Conservation (phyloP, 35 echinoderm and acorn worm genomes). For the Anneissia japonica region DNA sequence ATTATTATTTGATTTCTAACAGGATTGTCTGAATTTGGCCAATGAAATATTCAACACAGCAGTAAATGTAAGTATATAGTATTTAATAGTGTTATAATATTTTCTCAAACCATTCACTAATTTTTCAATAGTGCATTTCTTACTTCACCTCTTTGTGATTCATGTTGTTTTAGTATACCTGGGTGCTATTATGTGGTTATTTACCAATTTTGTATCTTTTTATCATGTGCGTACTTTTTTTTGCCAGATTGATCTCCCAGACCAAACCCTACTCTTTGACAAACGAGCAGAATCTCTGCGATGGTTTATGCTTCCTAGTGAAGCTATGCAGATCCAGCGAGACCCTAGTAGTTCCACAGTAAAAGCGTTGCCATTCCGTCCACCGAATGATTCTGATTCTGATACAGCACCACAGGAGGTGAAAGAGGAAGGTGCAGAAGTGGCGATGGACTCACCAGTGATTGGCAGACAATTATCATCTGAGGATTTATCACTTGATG, state of each 20-base stretch:
- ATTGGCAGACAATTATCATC: neutral
- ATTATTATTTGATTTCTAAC: too few relatives aligned
- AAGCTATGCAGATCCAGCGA: conserved; percentile 36
- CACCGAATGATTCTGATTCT: neutral
- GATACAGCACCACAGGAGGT: too few relatives aligned
- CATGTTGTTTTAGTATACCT: too few relatives aligned
- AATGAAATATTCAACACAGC: conserved; percentile 57
- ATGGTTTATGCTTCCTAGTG: conserved; percentile 91
- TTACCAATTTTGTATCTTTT: too few relatives aligned
- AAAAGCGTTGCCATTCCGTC: conserved; percentile 53
- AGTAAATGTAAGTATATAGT: conserved; percentile 36
- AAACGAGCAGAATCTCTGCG: conserved; percentile 37
- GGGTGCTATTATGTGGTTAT: too few relatives aligned
- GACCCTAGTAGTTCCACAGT: neutral
- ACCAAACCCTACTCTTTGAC: conserved; percentile 77
- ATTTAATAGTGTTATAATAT: too few relatives aligned
- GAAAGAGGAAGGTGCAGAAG: neutral
- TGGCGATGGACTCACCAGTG: neutral
- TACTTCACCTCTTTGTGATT: too few relatives aligned
- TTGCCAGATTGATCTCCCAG: conserved; percentile 42
- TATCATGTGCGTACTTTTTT: too few relatives aligned
- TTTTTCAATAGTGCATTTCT: too few relatives aligned
- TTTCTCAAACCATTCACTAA: too few relatives aligned
- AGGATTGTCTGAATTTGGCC: conserved; percentile 75
- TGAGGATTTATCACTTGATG: neutral